Percentiles rank a stretch among this genome's conserved stretches.
These are phyloP conservation scores for Chouioia cunea DNA, from an alignment of 2,888 invertebrate genomes.

Conservation along the genomic window DNA sequence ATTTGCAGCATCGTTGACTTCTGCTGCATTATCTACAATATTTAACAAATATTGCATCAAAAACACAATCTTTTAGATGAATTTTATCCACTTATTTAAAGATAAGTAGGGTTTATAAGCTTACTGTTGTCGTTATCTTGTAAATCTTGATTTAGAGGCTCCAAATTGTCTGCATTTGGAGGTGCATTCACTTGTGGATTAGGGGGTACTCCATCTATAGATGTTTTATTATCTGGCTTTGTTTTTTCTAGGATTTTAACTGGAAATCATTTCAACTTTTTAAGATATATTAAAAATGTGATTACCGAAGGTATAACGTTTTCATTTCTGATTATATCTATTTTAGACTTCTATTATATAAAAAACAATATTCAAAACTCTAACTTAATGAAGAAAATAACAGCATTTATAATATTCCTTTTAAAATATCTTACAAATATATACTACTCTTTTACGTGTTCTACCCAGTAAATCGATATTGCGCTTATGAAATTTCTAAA, in stretches of 20 bases:
- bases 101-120: conserved; percentile 22
- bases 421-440: conserved; percentile 4
- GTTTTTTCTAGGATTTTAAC: conserved; percentile 36
- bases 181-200: conserved; percentile 37
- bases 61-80: not conserved
- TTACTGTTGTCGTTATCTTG: conserved; percentile 44
- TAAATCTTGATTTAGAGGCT: conserved; percentile 29
- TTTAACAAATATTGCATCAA: not conserved
- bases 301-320: conserved; percentile 24
- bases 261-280: conserved; percentile 32
- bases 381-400: not conserved
- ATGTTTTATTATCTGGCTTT: conserved; percentile 35
- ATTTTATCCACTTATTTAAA: not conserved
- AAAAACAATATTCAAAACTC: conserved; percentile 26
- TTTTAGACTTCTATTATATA: conserved; percentile 40
- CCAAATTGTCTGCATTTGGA: conserved; percentile 30
- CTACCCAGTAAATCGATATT: not conserved
- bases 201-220: conserved; percentile 11
- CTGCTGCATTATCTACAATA: conserved; percentile 38
- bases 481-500: conserved; percentile 33
- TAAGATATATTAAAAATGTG: conserved; percentile 3
- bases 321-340: conserved; percentile 12
- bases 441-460: conserved; percentile 17
- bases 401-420: conserved; percentile 7
- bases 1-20: conserved; percentile 40